A percentile compares a stretch with the other conserved stretches of the same genome.
These are phyloP conservation scores for Planococcus citri DNA, from an alignment of 1,140 invertebrate species.

Conservation along the genomic window DNA sequence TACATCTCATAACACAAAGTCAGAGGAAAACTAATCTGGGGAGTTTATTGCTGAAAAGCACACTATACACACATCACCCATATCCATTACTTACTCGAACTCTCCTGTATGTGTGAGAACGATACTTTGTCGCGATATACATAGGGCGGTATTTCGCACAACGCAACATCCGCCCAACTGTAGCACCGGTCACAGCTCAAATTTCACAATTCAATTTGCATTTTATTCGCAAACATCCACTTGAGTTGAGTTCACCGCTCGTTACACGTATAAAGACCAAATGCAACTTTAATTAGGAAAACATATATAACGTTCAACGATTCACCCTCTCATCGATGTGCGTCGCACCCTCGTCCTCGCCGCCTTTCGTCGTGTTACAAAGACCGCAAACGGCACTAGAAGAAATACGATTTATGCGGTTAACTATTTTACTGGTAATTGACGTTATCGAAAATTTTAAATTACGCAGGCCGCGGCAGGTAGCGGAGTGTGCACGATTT, in stretches of 20 bases:
- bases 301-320: neutral
- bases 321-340: neutral
- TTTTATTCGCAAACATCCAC: neutral
- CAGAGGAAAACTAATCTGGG: too few species aligned
- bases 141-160: too few species aligned
- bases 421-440: neutral
- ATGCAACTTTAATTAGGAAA: neutral
- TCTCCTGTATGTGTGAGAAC: too few species aligned
- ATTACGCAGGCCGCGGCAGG: neutral
- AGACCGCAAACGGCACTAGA: neutral
- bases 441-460: slow-evolving; percentile 3
- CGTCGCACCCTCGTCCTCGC: too few species aligned
- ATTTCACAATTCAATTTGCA: neutral
- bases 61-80: too few species aligned
- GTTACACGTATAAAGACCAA: slow-evolving; percentile 3
- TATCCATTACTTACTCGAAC: too few species aligned
- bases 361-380: too few species aligned
- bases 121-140: too few species aligned
- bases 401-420: slow-evolving; percentile 3
- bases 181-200: too few species aligned
- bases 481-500: neutral
- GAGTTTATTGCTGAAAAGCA: too few species aligned
- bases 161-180: too few species aligned
- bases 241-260: neutral
- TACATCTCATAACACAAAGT: too few species aligned